These are phyloP conservation scores for Tokudaia tokunoshimensis DNA, from an alignment of 2,797 vertebrate genomes.

Conservation along the genomic window DNA sequence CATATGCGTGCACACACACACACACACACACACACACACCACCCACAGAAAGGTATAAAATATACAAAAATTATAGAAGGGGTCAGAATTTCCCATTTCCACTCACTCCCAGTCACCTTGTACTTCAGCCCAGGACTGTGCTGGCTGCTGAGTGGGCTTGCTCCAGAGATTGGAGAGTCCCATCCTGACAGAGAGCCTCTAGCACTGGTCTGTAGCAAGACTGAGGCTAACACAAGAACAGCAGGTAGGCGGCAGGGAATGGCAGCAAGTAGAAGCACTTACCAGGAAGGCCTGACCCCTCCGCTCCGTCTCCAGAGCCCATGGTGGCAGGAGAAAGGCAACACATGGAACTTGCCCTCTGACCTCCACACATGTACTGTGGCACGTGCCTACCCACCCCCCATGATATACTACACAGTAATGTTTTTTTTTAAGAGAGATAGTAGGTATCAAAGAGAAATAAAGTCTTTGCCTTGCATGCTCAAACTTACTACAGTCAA, in stretches of 20 bases:
- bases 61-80: background rate
- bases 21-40: background rate
- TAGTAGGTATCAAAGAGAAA: background rate
- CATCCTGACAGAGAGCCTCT: background rate
- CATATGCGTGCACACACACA: background rate
- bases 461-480: background rate
- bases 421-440: background rate
- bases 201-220: background rate
- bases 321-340: background rate
- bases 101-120: background rate
- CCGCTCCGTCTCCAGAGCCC: background rate
- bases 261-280: background rate
- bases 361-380: background rate
- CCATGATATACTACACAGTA: background rate
- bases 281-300: background rate
- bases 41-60: background rate
- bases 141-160: background rate
- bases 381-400: background rate
- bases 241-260: background rate
- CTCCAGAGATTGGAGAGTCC: background rate
- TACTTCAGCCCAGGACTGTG: background rate
- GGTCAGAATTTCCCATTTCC: background rate
- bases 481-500: conserved; percentile 24
- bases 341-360: background rate
- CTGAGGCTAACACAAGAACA: background rate